Base-by-base conservation (phyloP, 2,888 invertebrate species). In the Eupithecia vulgata region DNA sequence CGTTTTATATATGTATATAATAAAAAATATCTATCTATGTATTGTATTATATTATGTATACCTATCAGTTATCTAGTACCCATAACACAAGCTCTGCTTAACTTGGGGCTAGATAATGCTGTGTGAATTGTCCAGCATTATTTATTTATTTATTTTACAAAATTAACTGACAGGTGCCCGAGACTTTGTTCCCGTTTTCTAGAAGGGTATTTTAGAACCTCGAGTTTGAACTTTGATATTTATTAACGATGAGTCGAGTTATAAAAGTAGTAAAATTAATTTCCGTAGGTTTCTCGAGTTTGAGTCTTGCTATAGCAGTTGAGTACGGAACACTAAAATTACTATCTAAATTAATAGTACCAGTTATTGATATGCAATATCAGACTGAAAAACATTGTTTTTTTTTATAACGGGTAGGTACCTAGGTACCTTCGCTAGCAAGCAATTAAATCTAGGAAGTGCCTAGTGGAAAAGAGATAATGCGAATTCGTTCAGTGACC, bases 401-500 rank as follows among this genome's bases (percentile, higher is more conserved):
- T 25, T 52, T 5, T 25, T 21, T 25, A 52, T n/a, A 48, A 17
- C 17, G 17, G 45, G 45, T 45, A 48, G 1, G 1, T 6, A 0
- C 17, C n/a, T 45, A 48, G 1, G 1, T 6, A 0, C 17, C n/a
- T 48, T 52, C 10, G 52, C 12, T 67, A 75, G 76, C 80, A 74
- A 74, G 73, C 66, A 78, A 71, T 75, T 73, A 77, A 65, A 78
- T 78, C 71, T 72, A 64, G 61, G 69, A 65, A 65, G 64, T 70
- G 70, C 71, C 76, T 67, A 74, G 61, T 61, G 34, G 61, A 34
- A 1, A 30, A 62, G 35, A 73, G 77, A 79, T 78, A 76, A 79
- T 74, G 74, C 74, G 72, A 77, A 79, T 78, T 78, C 70, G 76
- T 81, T 74, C 21, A 65, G 64, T 65, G 64, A 64, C 64, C 64